Evolutionary conservation across 1,140 invertebrate species (phyloP).

Genomic region (Trigoniulus corallinus): DNA sequence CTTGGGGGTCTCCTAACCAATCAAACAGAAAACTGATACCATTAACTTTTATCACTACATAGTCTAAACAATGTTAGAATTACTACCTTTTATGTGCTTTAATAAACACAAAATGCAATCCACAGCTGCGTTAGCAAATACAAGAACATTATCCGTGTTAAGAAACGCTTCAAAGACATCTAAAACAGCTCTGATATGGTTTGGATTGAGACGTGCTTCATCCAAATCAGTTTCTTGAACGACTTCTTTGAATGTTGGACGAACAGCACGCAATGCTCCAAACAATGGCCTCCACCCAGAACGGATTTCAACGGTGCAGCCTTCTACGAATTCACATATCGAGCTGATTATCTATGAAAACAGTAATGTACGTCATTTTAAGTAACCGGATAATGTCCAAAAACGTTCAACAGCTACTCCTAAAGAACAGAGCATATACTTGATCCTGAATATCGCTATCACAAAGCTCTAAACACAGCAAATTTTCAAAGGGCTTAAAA

Average conservation of each 20-base stretch:
- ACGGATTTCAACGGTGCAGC: conserved; percentile 72
- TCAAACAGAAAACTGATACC: too few relatives aligned
- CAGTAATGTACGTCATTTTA: too few relatives aligned
- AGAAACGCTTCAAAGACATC: conserved; percentile 88
- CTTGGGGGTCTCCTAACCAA: conserved; percentile 22
- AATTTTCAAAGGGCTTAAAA: conserved; percentile 86
- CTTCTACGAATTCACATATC: conserved; percentile 88
- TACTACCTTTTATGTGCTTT: conserved; percentile 33
- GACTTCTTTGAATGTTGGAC: too few relatives aligned
- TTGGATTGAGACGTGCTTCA: conserved; percentile 3
- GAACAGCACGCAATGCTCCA: conserved; percentile 66
- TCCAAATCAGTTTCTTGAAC: too few relatives aligned
- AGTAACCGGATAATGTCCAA: too few relatives aligned
- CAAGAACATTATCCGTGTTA: conserved; percentile 74
- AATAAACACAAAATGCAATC: conserved; percentile 82
- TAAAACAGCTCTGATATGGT: conserved; percentile 49
- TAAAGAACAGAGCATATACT: too few relatives aligned
- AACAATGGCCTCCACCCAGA: conserved; percentile 88
- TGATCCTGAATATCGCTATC: conserved; percentile 76
- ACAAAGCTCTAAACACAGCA: conserved; percentile 77
- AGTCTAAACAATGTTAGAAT: too few relatives aligned
- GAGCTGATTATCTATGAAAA: conserved; percentile 75
- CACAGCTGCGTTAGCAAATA: conserved; percentile 82
- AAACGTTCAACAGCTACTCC: too few relatives aligned
- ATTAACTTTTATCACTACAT: not conserved